Conservation (phyloP, 1,140 invertebrate genomes). For the Zaprionus nigranus region DNA sequence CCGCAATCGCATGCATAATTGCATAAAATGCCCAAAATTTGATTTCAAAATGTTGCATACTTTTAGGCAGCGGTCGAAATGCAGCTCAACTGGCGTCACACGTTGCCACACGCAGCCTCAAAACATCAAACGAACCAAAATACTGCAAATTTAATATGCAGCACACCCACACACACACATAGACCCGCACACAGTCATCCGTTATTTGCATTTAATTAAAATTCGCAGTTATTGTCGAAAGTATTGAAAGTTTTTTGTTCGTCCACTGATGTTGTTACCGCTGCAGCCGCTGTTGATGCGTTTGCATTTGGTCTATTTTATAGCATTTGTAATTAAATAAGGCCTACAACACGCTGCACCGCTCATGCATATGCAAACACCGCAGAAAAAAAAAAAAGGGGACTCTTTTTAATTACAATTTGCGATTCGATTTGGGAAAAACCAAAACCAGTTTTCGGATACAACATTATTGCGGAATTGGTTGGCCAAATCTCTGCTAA, state of each 20-base stretch:
- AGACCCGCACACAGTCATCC: conserved; percentile 40
- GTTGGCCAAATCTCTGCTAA: too few relatives aligned
- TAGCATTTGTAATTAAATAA: conserved; percentile 77
- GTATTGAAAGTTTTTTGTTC: conserved; percentile 51
- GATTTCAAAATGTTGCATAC: conserved; percentile 73
- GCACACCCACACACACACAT: conserved; percentile 35
- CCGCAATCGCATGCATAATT: conserved; percentile 81
- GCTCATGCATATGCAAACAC: background rate
- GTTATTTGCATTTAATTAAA: conserved; percentile 80
- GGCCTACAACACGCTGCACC: conserved; percentile 50
- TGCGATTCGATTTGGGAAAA: conserved; percentile 48
- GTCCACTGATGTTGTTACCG: conserved; percentile 4
- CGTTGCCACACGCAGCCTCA: conserved; percentile 6
- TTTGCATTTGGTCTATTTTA: conserved; percentile 49
- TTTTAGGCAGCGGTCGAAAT: conserved; percentile 51
- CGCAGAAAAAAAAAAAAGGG: conserved; percentile 11
- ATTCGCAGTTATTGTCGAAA: conserved; percentile 74
- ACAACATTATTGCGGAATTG: background rate
- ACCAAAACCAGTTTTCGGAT: background rate
- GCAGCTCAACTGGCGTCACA: conserved; percentile 38
- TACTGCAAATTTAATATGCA: conserved; percentile 77
- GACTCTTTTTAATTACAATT: conserved; percentile 68
- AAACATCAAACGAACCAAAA: conserved; percentile 67
- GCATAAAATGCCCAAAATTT: conserved; percentile 78
- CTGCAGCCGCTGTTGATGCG: conserved; percentile 5